Evolutionary conservation across 2,797 vertebrate genomes (phyloP).

Genomic region (Schizopygopsis pylzovi): DNA sequence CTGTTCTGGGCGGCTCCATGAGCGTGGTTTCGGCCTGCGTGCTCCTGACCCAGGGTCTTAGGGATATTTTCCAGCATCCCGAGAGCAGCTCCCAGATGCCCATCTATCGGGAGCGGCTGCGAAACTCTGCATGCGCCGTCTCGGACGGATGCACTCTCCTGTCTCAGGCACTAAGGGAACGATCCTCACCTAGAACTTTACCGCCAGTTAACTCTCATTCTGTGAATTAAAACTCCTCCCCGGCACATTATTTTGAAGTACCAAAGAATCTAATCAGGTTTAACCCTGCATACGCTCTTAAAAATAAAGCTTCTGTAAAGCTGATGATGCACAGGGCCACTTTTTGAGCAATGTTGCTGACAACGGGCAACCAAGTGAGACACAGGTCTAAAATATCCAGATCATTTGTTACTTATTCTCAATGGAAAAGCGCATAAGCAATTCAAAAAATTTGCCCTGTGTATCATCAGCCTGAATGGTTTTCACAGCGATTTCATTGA

Average conservation of each 20-base stretch:
- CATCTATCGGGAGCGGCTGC: slow-evolving; percentile 93
- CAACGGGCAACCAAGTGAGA: not conserved
- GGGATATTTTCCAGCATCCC: slow-evolving; percentile 95
- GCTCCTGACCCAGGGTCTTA: slow-evolving; percentile 97
- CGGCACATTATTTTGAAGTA: slow-evolving; percentile 68
- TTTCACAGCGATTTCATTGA: not conserved
- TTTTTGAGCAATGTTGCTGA: not conserved
- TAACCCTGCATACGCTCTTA: slow-evolving; percentile 60
- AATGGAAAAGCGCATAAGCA: not conserved
- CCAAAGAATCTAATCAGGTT: slow-evolving; percentile 87
- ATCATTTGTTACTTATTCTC: not conserved
- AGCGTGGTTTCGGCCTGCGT: slow-evolving; percentile 98
- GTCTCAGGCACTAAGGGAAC: slow-evolving; percentile 96
- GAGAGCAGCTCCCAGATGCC: slow-evolving; percentile 94
- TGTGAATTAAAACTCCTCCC: slow-evolving; percentile 87
- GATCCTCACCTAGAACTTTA: slow-evolving; percentile 96
- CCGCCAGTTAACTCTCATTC: slow-evolving; percentile 97
- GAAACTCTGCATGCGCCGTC: slow-evolving; percentile 93
- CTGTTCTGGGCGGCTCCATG: slow-evolving; percentile 97
- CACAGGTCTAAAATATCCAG: not conserved
- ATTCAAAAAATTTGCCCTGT: not conserved
- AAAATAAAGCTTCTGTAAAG: not conserved
- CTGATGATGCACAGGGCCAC: not conserved
- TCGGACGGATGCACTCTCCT: slow-evolving; percentile 97
- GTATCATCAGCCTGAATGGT: not conserved